These are phyloP conservation scores for Sinosuthora webbiana DNA, from an alignment of 2,113 vertebrate species.

Conservation along the genomic window DNA sequence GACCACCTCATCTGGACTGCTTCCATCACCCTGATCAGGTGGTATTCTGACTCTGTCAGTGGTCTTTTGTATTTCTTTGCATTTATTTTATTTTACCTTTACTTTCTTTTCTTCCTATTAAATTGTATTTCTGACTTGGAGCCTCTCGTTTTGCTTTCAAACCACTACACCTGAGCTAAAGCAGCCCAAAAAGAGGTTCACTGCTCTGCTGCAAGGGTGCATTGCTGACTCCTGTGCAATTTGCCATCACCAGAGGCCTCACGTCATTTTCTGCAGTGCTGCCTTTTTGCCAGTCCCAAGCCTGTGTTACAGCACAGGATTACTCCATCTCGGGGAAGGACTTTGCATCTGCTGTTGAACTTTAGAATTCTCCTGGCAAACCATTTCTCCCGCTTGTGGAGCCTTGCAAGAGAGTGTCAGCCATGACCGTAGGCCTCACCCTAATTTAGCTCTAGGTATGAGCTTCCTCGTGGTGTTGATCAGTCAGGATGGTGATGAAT, in stretches of 20 bases:
- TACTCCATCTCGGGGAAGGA: neutral
- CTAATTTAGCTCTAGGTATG: neutral
- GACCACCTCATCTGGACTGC: too few relatives aligned
- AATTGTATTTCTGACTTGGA: too few relatives aligned
- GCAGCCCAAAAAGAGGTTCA: neutral
- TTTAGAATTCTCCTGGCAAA: neutral
- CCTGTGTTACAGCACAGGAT: neutral
- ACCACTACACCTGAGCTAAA: neutral
- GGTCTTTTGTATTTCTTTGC: too few relatives aligned
- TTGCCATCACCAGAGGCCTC: neutral
- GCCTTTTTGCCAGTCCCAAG: neutral
- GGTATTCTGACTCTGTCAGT: too few relatives aligned
- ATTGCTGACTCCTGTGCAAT: neutral
- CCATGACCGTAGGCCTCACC: neutral
- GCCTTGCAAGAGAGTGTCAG: neutral
- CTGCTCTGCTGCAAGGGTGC: neutral
- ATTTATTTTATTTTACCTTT: too few relatives aligned
- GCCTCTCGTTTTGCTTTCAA: too few relatives aligned
- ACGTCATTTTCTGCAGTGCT: neutral
- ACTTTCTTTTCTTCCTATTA: too few relatives aligned
- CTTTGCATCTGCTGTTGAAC: neutral
- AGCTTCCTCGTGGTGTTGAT: neutral
- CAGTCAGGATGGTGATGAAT: neutral
- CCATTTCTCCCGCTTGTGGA: neutral
- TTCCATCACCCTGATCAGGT: too few relatives aligned